phyloP scores from a whole-genome alignment of 2,113 vertebrate species.

The Scomber japonicus region DNA sequence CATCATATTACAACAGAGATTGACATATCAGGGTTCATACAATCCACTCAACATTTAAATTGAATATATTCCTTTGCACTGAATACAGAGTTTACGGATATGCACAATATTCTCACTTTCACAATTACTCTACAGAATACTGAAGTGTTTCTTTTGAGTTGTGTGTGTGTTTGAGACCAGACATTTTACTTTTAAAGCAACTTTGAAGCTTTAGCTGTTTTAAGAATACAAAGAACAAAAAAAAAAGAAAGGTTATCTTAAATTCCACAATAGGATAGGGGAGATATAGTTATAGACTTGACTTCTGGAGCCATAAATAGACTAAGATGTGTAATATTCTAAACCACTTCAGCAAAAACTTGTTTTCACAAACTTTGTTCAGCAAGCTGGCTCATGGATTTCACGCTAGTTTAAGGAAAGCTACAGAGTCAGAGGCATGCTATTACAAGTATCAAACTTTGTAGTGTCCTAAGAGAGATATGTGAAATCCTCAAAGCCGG shows the following conservation, averaged over 20 bases:
- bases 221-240: conserved; percentile 20
- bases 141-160: conserved; percentile 20
- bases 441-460: conserved; percentile 68
- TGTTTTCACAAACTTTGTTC: conserved; percentile 62
- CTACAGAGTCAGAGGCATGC: conserved; percentile 58
- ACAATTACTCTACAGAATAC: background rate
- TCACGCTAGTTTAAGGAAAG: conserved; percentile 60
- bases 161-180: conserved; percentile 20
- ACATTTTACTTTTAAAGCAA: conserved; percentile 44
- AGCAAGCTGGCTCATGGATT: conserved; percentile 60
- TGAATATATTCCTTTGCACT: conserved; percentile 3
- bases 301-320: conserved; percentile 60
- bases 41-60: conserved; percentile 20
- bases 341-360: conserved; percentile 53
- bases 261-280: conserved; percentile 47
- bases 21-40: conserved; percentile 30
- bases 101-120: conserved; percentile 10
- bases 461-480: conserved; percentile 69
- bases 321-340: conserved; percentile 59
- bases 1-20: conserved; percentile 30
- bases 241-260: conserved; percentile 55
- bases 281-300: conserved; percentile 38
- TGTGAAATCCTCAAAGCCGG: conserved; percentile 68
- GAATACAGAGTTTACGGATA: conserved; percentile 19
- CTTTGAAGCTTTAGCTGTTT: conserved; percentile 32